These are phyloP conservation scores for Stichopus chloronotus DNA, from an alignment of 35 echinoderm and acorn worm species.

Conservation along the genomic window DNA sequence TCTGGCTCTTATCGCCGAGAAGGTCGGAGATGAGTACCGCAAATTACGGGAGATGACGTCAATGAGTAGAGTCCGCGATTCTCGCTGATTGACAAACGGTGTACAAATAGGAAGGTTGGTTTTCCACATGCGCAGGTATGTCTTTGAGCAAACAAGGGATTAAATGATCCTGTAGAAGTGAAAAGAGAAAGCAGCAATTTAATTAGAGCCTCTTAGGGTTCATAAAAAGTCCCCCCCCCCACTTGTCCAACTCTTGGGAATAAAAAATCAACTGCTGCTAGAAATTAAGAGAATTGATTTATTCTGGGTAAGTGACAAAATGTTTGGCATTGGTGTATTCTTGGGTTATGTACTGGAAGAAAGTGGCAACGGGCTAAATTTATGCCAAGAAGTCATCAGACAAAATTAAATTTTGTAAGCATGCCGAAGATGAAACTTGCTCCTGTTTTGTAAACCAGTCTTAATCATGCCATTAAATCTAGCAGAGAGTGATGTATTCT, in stretches of 20 bases:
- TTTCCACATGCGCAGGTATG: conserved; percentile 17
- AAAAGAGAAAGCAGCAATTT: conserved; percentile 19
- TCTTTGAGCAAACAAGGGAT: conserved; percentile 24
- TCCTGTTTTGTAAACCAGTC: neutral
- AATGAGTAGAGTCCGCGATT: conserved; percentile 13
- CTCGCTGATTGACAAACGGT: conserved; percentile 40
- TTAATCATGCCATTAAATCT: neutral
- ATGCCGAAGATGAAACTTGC: neutral
- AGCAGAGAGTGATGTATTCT: neutral
- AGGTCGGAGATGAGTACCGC: conserved; percentile 15
- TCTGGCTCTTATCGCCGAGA: neutral
- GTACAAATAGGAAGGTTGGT: conserved; percentile 30
- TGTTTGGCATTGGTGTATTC: neutral
- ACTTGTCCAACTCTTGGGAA: neutral
- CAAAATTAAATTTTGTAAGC: neutral
- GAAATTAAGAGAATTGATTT: conserved; percentile 14
- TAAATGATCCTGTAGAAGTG: neutral
- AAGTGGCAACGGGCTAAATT: neutral
- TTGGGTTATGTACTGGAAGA: neutral
- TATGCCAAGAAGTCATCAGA: neutral
- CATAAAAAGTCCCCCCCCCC: neutral
- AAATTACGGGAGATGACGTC: conserved; percentile 30
- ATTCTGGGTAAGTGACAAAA: neutral
- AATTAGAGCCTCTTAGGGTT: conserved; percentile 12
- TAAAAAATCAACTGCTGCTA: conserved; percentile 8